Conservation (phyloP, 2,797 vertebrate species). For the Anguilla marmorata region DNA sequence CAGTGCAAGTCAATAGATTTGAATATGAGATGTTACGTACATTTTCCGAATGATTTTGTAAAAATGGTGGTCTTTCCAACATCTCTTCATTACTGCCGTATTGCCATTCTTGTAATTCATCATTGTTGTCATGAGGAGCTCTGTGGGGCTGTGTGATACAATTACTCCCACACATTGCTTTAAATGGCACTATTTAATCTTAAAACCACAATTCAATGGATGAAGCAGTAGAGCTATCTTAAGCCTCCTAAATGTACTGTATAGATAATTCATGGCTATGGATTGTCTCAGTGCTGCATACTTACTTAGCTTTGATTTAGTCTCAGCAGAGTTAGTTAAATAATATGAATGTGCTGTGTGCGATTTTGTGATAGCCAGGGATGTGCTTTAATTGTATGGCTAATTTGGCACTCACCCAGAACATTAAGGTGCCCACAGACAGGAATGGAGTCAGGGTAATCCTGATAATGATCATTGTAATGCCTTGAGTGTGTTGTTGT, state of each 20-base stretch:
- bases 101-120: background rate
- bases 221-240: background rate
- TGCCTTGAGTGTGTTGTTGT: background rate
- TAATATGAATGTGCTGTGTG: background rate
- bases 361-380: background rate
- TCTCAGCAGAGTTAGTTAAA: background rate
- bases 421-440: background rate
- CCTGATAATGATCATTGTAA: background rate
- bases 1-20: background rate
- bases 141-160: constrained; percentile 15
- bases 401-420: background rate
- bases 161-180: constrained; percentile 17
- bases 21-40: background rate
- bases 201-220: constrained; percentile 10
- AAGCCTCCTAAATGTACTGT: background rate
- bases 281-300: background rate
- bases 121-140: background rate
- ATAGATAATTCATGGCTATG: background rate
- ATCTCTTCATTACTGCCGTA: background rate
- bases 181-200: constrained; percentile 14
- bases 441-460: background rate
- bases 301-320: background rate
- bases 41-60: background rate
- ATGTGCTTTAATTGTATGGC: background rate
- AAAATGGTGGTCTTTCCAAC: background rate